Conservation (phyloP, 2,113 vertebrate species). For the Catharus fuscescens region DNA sequence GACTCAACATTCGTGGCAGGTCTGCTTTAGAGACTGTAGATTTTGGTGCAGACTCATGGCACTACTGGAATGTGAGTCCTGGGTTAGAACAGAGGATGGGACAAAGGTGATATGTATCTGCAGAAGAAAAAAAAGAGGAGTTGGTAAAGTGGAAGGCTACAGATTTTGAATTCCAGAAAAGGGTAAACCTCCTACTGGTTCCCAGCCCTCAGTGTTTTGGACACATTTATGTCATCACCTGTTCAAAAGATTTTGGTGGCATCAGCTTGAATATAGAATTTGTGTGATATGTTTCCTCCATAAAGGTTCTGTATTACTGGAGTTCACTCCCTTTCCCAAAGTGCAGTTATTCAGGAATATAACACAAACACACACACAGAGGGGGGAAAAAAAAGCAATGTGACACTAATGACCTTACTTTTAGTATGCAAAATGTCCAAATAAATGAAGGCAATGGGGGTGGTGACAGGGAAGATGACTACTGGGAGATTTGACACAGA, state of each 20-base stretch:
- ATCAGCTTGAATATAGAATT: neutral
- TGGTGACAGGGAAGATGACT: slow-evolving; percentile 25
- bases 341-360: neutral
- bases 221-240: neutral
- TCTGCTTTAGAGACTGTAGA: neutral
- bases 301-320: neutral
- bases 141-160: neutral
- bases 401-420: slow-evolving; percentile 40
- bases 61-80: neutral
- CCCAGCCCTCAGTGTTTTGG: neutral
- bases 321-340: neutral
- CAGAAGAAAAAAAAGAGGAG: neutral
- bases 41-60: neutral
- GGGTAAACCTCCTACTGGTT: neutral
- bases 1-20: neutral
- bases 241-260: neutral
- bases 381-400: neutral
- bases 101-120: neutral
- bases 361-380: neutral
- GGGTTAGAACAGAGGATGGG: neutral
- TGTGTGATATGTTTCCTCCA: neutral
- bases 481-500: slow-evolving; percentile 56
- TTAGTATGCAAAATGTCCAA: slow-evolving; percentile 17
- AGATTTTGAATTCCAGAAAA: neutral
- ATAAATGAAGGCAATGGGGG: neutral